phyloP scores from a whole-genome alignment of 1,140 invertebrate species.

The Ceratina japonica region DNA sequence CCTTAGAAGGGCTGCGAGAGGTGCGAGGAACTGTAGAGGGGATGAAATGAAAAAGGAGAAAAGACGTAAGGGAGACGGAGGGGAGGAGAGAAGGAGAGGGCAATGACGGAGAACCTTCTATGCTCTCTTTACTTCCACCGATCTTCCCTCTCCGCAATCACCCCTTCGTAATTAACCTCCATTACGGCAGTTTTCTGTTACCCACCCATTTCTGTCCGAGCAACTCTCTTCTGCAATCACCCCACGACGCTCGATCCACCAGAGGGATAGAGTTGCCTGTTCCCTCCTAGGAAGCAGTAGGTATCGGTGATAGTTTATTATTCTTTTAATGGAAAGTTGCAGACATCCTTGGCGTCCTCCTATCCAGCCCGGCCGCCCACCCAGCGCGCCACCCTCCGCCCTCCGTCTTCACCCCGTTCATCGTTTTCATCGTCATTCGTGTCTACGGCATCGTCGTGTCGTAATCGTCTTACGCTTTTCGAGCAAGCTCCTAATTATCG shows the following conservation, averaged over 20 bases:
- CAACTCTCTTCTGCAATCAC: background rate
- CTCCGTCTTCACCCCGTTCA: background rate
- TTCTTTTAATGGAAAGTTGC: conserved; percentile 61
- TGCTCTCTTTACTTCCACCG: conserved; percentile 47
- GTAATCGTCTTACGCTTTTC: conserved; percentile 50
- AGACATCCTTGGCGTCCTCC: conserved; percentile 21
- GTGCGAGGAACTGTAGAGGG: conserved; percentile 19
- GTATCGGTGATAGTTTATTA: conserved; percentile 64
- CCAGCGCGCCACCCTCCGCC: background rate
- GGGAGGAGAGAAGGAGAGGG: conserved; percentile 10
- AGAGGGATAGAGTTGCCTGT: conserved; percentile 38
- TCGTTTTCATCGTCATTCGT: conserved; percentile 1
- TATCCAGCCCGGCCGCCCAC: background rate
- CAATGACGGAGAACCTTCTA: conserved; percentile 38
- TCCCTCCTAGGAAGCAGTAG: conserved; percentile 28
- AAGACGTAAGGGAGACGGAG: background rate
- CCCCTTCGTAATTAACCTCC: conserved; percentile 72
- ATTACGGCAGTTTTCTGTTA: conserved; percentile 68
- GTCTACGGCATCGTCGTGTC: conserved; percentile 22
- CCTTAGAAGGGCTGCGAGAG: conserved; percentile 38
- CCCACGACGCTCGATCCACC: background rate
- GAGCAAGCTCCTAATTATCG: conserved; percentile 54
- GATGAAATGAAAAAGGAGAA: conserved; percentile 19
- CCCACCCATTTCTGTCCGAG: conserved; percentile 15
- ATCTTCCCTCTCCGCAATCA: conserved; percentile 52